Conservation (phyloP, 2,888 invertebrate genomes). For the Andrena dorsata region DNA sequence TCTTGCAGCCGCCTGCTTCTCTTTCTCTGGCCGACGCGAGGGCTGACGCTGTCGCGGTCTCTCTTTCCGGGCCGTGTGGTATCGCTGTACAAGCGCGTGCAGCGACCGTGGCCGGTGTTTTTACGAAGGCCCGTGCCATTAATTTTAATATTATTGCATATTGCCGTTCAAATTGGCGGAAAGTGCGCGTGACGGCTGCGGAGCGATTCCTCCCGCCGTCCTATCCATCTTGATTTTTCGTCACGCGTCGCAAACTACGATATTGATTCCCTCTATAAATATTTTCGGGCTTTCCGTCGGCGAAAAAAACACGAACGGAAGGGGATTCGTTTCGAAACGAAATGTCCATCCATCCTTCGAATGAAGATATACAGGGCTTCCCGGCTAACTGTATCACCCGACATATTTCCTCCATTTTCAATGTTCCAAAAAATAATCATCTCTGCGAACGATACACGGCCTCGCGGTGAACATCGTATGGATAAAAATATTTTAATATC, state of each 20-base stretch:
- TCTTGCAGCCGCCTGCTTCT: slow-evolving; percentile 54
- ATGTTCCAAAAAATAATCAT: not conserved
- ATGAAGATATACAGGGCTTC: slow-evolving; percentile 44
- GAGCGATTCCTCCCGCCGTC: slow-evolving; percentile 41
- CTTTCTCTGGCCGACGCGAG: slow-evolving; percentile 47
- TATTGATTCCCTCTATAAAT: slow-evolving; percentile 70
- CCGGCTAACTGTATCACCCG: slow-evolving; percentile 10
- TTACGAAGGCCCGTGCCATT: slow-evolving; percentile 72
- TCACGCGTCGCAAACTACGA: slow-evolving; percentile 51
- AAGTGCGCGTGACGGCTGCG: slow-evolving; percentile 69
- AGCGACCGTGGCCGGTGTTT: slow-evolving; percentile 59
- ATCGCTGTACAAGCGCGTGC: slow-evolving; percentile 35
- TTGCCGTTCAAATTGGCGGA: slow-evolving; percentile 76
- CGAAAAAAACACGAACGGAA: slow-evolving; percentile 25
- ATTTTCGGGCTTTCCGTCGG: slow-evolving; percentile 42
- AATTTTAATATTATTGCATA: slow-evolving; percentile 80
- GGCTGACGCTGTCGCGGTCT: slow-evolving; percentile 40
- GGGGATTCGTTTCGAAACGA: slow-evolving; percentile 15
- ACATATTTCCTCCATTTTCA: slow-evolving; percentile 14
- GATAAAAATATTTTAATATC: not conserved
- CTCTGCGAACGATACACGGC: not conserved
- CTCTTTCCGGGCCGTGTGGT: slow-evolving; percentile 37
- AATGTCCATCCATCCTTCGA: slow-evolving; percentile 35
- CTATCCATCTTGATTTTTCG: slow-evolving; percentile 74
- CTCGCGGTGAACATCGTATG: not conserved